Evolutionary conservation across 2,888 invertebrate species (phyloP), one percentile per base, ranked within the genome.

Genomic region (Habrosyne pyritoides): DNA sequence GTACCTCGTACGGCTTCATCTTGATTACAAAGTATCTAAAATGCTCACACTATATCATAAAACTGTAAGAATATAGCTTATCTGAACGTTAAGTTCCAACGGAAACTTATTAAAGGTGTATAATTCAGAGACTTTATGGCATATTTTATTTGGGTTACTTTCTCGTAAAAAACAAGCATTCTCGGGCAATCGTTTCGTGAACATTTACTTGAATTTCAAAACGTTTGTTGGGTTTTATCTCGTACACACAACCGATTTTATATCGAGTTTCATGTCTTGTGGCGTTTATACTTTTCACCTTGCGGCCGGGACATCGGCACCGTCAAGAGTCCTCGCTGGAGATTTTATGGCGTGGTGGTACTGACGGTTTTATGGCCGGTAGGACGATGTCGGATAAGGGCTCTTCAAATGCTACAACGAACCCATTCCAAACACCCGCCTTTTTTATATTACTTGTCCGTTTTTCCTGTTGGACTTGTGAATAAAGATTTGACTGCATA

Each of bases 331-430:
- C 75, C 79, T 81, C 76, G 71, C 70, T 74, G 74, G 77, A 73
- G 79, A 76, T 84, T 89, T 89, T 87, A 89, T 83, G 78, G 80
- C 74, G 75, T 79, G 78, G 77, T 81, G 81, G 73, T 77, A 75
- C 79, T 79, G 85, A 79, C 79, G 79, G 77, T 81, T 91, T 90
- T 89, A 90, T 81, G 77, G 75, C 81, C 79, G 76, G 68, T 73
- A 75, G 72, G 77, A 81, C 76, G 74, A 69, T 66, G 67, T 77
- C 72, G 73, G 78, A 77, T 78, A 74, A 83, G 80, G 79, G 77
- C 73, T 72, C 81, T 82, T 73, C 69, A 79, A 80, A 82, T 72
- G 75, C 81, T 79, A 84, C 71, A 74, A 67, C 70, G 65, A 70
- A 75, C 74, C 71, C 77, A 78, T 81, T 79, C 65, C 63, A 66